Percentiles rank a stretch among this genome's conserved stretches.
Conservation (phyloP, 1,140 invertebrate species). For the Drosophila cardini region DNA sequence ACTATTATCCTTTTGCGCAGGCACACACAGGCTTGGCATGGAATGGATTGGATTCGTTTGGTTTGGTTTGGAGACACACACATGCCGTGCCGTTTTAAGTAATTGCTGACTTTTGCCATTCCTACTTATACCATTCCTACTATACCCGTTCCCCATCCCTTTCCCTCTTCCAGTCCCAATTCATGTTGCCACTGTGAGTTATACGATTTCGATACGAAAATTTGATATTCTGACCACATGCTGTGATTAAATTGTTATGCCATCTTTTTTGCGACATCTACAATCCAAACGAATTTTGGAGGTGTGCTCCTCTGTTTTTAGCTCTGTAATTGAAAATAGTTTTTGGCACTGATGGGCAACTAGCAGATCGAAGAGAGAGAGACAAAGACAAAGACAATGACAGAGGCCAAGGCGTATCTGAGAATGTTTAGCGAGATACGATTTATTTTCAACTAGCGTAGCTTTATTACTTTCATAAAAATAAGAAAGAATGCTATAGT, state of each 20-base stretch:
- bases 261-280: slow-evolving; percentile 40
- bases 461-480: too few species aligned
- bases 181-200: slow-evolving; percentile 47
- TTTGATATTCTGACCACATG: slow-evolving; percentile 82
- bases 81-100: slow-evolving; percentile 59
- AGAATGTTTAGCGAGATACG: slow-evolving; percentile 56
- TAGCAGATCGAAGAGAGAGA: background rate
- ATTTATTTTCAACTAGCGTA: too few species aligned
- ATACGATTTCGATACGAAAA: slow-evolving; percentile 73
- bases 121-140: background rate
- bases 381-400: slow-evolving; percentile 6
- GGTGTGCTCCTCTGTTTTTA: slow-evolving; percentile 34
- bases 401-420: slow-evolving; percentile 51
- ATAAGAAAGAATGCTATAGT: too few species aligned
- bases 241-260: slow-evolving; percentile 77
- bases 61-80: slow-evolving; percentile 4
- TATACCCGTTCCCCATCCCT: too few species aligned
- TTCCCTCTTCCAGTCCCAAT: background rate
- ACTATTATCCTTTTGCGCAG: slow-evolving; percentile 77
- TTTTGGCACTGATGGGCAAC: slow-evolving; percentile 50
- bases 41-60: background rate
- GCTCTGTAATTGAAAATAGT: slow-evolving; percentile 76
- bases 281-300: slow-evolving; percentile 15
- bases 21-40: slow-evolving; percentile 38
- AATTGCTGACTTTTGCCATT: slow-evolving; percentile 79